Percentiles rank a stretch among this genome's conserved stretches.
Evolutionary conservation across 2,113 vertebrate species (phyloP).

Genomic region (Hydropotes inermis): DNA sequence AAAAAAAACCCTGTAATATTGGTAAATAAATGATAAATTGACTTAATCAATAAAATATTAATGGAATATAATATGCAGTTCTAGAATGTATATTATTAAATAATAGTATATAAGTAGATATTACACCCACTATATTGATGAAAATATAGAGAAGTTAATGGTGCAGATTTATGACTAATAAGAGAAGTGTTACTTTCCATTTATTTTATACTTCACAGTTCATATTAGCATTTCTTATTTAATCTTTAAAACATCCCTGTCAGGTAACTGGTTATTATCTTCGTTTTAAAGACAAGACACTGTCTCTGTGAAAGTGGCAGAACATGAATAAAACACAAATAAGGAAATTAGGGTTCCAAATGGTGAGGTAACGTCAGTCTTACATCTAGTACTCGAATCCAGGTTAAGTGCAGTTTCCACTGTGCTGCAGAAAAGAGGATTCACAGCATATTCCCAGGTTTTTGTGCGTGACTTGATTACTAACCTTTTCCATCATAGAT

Average conservation of each 20-base stretch:
- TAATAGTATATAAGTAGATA: background rate
- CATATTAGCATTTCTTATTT: conserved; percentile 11
- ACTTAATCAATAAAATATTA: background rate
- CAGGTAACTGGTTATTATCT: background rate
- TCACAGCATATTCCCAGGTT: background rate
- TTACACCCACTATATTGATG: background rate
- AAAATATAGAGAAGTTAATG: background rate
- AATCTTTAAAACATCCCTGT: background rate
- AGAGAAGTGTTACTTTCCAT: conserved; percentile 9
- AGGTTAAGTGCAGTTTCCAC: background rate
- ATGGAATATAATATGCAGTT: background rate
- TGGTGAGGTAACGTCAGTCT: background rate
- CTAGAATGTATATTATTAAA: background rate
- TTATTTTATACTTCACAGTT: background rate
- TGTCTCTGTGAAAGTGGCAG: background rate
- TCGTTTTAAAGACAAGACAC: background rate
- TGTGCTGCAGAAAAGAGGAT: background rate
- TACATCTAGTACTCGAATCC: background rate
- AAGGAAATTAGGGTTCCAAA: background rate
- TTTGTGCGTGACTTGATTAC: background rate
- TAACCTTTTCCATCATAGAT: background rate
- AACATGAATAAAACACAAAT: background rate
- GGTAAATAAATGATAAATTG: background rate
- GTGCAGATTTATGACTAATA: background rate
- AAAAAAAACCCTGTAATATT: background rate